phyloP scores from a whole-genome alignment of 2,888 invertebrate genomes.

The Coleophora deauratella region DNA sequence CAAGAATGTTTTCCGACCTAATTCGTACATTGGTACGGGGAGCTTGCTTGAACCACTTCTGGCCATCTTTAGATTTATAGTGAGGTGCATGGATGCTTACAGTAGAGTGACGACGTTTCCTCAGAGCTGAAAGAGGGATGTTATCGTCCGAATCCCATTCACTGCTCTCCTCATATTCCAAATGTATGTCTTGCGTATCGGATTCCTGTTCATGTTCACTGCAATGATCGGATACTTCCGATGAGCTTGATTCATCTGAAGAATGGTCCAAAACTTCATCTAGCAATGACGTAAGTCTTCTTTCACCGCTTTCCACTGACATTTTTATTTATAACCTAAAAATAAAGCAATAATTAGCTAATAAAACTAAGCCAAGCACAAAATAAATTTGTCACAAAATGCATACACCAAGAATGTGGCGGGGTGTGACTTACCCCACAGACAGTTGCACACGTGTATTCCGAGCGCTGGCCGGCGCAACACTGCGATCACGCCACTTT shows the following conservation, averaged over 20 bases:
- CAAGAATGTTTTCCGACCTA: conserved; percentile 5
- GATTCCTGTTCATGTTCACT: no score
- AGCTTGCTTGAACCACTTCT: conserved; percentile 2
- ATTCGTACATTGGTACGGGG: conserved; percentile 3
- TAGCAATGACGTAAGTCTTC: no score
- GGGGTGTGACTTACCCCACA: conserved; percentile 11
- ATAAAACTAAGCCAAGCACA: neutral
- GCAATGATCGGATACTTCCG: no score
- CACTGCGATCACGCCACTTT: conserved; percentile 9
- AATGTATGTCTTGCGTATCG: no score
- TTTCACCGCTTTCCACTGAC: neutral
- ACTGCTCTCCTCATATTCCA: no score
- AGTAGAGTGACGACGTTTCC: neutral
- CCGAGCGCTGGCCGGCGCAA: conserved; percentile 1
- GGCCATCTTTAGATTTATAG: neutral
- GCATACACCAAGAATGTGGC: conserved; percentile 9
- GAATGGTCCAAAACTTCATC: no score
- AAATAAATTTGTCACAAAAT: neutral
- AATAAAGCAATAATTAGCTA: conserved; percentile 1
- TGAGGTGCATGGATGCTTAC: neutral
- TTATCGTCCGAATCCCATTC: no score
- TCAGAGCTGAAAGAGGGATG: no score
- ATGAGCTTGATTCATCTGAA: no score
- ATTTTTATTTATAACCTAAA: conserved; percentile 1
- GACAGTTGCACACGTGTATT: conserved; percentile 5